A percentile compares a stretch with the other conserved stretches of the same genome.
Evolutionary conservation across 2,113 vertebrate genomes (phyloP).

Genomic region (Platysternon megacephalum): DNA sequence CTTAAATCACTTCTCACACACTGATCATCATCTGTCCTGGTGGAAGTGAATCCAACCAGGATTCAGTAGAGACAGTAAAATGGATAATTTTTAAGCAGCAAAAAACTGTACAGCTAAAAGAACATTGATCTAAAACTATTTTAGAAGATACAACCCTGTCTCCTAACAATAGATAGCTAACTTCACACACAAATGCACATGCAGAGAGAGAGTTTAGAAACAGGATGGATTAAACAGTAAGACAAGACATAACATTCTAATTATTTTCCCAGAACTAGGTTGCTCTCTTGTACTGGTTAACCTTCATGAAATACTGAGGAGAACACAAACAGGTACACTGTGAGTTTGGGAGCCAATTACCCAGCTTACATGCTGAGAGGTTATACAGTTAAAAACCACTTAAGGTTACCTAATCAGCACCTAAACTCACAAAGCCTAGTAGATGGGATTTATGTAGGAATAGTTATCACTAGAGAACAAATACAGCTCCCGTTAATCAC

Average conservation of each 20-base stretch:
- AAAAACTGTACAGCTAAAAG: neutral
- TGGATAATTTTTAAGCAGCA: neutral
- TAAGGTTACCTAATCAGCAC: neutral
- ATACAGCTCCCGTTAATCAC: neutral
- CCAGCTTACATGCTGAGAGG: neutral
- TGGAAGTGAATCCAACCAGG: fast-evolving
- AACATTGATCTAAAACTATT: neutral
- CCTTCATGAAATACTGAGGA: neutral
- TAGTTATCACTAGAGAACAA: neutral
- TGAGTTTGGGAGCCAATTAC: neutral
- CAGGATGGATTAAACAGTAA: neutral
- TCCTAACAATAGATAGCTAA: neutral
- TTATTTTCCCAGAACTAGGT: neutral
- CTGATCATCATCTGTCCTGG: fast-evolving
- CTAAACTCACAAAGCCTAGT: neutral
- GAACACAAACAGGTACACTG: neutral
- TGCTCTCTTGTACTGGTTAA: neutral
- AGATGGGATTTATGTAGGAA: neutral
- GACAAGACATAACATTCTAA: neutral
- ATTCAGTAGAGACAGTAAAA: neutral
- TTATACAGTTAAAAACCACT: neutral
- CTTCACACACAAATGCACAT: neutral
- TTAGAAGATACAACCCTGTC: fast-evolving
- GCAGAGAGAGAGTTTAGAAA: neutral
- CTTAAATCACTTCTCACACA: neutral